Base-by-base conservation (phyloP, 2,888 invertebrate species). In the Pandemis corylana region DNA sequence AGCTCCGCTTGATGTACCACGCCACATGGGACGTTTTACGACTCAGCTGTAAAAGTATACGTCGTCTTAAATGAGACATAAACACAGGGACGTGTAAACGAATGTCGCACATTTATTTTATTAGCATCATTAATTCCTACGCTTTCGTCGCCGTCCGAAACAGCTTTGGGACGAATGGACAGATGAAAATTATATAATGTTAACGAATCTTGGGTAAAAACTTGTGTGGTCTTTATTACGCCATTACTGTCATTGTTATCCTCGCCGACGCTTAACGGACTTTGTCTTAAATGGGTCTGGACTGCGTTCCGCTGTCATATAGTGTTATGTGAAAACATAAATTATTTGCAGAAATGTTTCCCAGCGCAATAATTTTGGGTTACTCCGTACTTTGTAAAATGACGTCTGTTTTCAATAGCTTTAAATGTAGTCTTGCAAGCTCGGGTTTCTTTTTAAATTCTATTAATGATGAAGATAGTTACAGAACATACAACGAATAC, bases 21-120 rank as follows among this genome's bases (percentile, higher is more conserved):
- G 85, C 90, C 92, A 90, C 90, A 91, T 91, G 91, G 88, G 87
- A 86, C 87, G 84, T 83, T 94, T 93, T 92, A 94, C 90, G 91
- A 89, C 81, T 77, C 74, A 81, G 87, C 85, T 90, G 90, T 94
- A 93, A 93, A 93, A 92, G 89, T 91, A 89, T 92, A 92, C 88
- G 91, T 90, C 91, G 89, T 87, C 93, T 92, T 93, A 94, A 94
- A 94, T 93, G 93, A 93, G 93, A 93, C 93, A 93, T 94, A 93
- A 94, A 94, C 91, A 92, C 84, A 83, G 90, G 87, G 89, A 93
- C 89, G 92, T 92, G 92, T 94, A 93, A 94, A 93, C 91, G 90
- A 92, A 93, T 93, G 93, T 93, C 87, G 89, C 92, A 89, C 93
- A 90, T 94, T 93, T 91, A 89, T 93, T 94, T 94, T 93, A 94